These are phyloP conservation scores for Andricus curvator DNA, from an alignment of 2,888 invertebrate genomes.

Conservation along the genomic window DNA sequence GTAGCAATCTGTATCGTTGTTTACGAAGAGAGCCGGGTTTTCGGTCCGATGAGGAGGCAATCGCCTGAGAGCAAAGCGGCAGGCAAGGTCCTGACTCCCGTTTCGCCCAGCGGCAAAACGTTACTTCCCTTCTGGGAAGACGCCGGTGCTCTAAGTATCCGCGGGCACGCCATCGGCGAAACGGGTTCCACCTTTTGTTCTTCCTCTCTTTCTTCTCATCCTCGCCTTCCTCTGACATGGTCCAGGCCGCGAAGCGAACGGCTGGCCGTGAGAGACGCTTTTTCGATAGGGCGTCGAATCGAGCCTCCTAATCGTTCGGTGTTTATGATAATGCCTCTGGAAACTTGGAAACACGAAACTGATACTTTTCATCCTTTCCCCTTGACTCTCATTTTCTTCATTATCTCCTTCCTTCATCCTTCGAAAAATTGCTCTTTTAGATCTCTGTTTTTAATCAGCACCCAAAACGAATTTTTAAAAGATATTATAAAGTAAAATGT, in stretches of 20 bases:
- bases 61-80: conserved; percentile 45
- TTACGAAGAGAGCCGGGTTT: conserved; percentile 41
- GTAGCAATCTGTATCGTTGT: conserved; percentile 39
- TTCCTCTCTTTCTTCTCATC: conserved; percentile 55
- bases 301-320: conserved; percentile 36
- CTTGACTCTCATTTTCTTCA: conserved; percentile 35
- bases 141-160: conserved; percentile 69
- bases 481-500: conserved; percentile 1
- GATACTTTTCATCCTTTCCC: conserved; percentile 33
- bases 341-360: conserved; percentile 38
- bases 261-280: conserved; percentile 40
- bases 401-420: background rate
- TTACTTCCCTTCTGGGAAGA: conserved; percentile 70
- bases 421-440: background rate
- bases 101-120: conserved; percentile 58
- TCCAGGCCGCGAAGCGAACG: conserved; percentile 11
- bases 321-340: conserved; percentile 37
- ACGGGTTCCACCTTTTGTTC: conserved; percentile 63
- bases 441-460: conserved; percentile 14
- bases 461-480: background rate
- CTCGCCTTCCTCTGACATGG: conserved; percentile 15
- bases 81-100: conserved; percentile 56
- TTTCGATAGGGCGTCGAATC: conserved; percentile 37
- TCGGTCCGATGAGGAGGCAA: conserved; percentile 44
- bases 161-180: conserved; percentile 73